Percentiles rank a stretch among this genome's conserved stretches.
Conservation (phyloP, 2,888 invertebrate genomes). For the Brachypterus glaber region DNA sequence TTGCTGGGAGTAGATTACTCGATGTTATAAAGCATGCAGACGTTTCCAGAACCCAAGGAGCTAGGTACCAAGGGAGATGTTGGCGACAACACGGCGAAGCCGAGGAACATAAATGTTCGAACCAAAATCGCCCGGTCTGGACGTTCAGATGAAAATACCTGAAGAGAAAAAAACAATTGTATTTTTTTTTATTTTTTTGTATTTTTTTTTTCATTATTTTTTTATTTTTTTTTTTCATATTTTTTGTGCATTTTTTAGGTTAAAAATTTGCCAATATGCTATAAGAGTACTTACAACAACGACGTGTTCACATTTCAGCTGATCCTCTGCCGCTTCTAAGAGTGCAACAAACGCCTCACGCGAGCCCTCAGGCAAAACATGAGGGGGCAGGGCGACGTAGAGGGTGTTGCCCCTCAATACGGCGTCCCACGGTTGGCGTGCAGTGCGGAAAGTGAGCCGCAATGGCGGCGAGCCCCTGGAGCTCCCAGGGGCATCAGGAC, state of each 20-base stretch:
- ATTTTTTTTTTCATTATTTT: background rate
- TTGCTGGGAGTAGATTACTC: constrained; percentile 37
- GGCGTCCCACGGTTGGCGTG: constrained; percentile 39
- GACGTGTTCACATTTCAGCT: constrained; percentile 71
- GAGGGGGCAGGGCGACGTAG: constrained; percentile 82
- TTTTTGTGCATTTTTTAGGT: constrained; percentile 8
- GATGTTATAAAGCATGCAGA: constrained; percentile 41
- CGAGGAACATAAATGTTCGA: constrained; percentile 95
- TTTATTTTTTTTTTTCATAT: background rate
- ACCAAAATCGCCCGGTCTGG: constrained; percentile 78
- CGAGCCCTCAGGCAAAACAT: constrained; percentile 81
- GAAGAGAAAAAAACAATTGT: constrained; percentile 14
- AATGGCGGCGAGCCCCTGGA: constrained; percentile 51
- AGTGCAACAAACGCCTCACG: constrained; percentile 92
- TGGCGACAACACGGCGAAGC: constrained; percentile 80
- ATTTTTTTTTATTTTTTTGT: background rate
- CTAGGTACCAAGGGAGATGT: constrained; percentile 67
- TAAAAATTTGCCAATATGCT: no score
- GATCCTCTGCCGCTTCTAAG: constrained; percentile 92
- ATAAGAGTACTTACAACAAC: constrained; percentile 49
- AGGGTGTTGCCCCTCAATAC: constrained; percentile 59
- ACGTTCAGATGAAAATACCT: constrained; percentile 49
- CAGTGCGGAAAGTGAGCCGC: constrained; percentile 41
- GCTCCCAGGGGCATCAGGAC: constrained; percentile 97
- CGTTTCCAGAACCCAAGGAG: constrained; percentile 35